Base-by-base conservation (phyloP, 30 jellyfish, hydroid and myxozoan genomes). In the Aurelia sp. region DNA sequence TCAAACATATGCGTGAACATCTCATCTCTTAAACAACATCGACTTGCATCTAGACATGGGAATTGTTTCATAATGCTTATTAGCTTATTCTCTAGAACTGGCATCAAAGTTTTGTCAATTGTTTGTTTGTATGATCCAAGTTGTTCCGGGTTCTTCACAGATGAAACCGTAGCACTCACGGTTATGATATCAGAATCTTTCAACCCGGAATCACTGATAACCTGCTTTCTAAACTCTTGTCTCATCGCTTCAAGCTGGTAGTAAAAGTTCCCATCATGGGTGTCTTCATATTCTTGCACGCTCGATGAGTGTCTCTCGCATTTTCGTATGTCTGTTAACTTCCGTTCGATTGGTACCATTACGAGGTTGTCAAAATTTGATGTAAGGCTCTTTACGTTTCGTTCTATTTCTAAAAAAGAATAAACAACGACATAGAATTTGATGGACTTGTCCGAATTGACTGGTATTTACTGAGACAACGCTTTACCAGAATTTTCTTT, bases 251-350 rank as follows among this genome's bases (percentile, higher is more conserved):
- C 79, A 18, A 75, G 73, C 67, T 81, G 95, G 66, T 85, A 85
- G 85, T 73, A 66, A 2, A 78, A 52, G 35, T 85, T 85, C 1
- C 82, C 95, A 20, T 85, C 95, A 13, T 66, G 95, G n/a, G 37
- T 37, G 68, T 85, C 86, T 4, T 83, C 86, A 72, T 83, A 53
- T 4, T 68, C 66, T 51, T 68, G 73, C 76, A 80, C 80, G 30
- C 73, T 80, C 35, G 88, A 78, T 40, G 35, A 35, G 15, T 64
- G 50, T 60, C 81, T 64, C 63, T 30, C 44, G 64, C 81, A 71
- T 22, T 72, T 60, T 22, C 77, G 75, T 27, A 57, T 41, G 41
- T 72, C 83, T 3, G 75, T 61, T 9, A 51, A 37, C 37, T 72
- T 63, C 50, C 86, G 40, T 61, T 71, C 81, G 31, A 83, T 61